Percentiles rank a stretch among this genome's conserved stretches.
These are phyloP conservation scores for Nasalis larvatus DNA, from an alignment of 2,113 vertebrate genomes.

Conservation along the genomic window DNA sequence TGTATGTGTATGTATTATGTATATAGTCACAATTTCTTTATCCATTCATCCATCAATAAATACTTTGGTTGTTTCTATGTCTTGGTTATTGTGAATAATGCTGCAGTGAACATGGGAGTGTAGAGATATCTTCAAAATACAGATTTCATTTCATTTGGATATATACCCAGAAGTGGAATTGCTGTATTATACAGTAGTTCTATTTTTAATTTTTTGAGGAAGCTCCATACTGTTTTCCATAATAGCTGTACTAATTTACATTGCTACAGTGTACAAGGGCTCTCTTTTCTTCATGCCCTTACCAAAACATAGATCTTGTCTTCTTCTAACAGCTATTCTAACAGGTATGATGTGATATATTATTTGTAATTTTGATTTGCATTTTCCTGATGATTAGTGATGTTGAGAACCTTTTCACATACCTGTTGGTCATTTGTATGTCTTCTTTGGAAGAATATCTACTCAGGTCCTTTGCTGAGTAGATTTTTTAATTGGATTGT, in stretches of 20 bases:
- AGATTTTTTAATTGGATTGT: not conserved
- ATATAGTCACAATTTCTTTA: not conserved
- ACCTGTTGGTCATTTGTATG: not conserved
- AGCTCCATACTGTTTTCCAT: not conserved
- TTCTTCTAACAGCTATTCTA: not conserved
- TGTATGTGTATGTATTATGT: not conserved
- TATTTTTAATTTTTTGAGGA: not conserved
- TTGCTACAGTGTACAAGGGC: not conserved
- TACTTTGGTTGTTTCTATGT: not conserved
- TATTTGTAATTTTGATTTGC: not conserved
- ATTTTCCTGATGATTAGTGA: not conserved
- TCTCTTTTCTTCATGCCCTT: not conserved
- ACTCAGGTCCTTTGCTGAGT: not conserved
- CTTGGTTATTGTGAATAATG: not conserved
- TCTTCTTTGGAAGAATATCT: not conserved
- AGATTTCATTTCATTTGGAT: not conserved
- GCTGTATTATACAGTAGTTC: not conserved
- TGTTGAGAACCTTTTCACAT: not conserved
- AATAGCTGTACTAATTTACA: not conserved
- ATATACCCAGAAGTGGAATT: not conserved
- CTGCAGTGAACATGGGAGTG: not conserved
- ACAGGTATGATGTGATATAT: not conserved
- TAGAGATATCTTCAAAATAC: not conserved
- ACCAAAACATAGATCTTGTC: not conserved
- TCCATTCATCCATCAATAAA: not conserved